A percentile compares a stretch with the other conserved stretches of the same genome.
Conservation (phyloP, 2,113 vertebrate species). For the Microcebus murinus region DNA sequence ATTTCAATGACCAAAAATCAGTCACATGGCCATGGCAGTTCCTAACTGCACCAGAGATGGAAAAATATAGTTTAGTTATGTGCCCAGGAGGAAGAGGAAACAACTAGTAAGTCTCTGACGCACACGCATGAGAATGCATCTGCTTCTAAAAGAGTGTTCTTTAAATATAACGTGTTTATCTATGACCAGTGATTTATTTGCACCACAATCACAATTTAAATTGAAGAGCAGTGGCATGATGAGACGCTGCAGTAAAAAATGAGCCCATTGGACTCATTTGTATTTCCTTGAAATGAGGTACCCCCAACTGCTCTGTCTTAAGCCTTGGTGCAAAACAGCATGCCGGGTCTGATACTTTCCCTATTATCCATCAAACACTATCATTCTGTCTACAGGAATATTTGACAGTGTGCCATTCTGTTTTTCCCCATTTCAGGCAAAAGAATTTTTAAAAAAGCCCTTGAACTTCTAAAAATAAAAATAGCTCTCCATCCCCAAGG, state of each 20-base stretch:
- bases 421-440: not conserved
- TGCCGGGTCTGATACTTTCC: not conserved
- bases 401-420: slow-evolving; percentile 2
- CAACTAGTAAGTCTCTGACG: not conserved
- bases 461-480: slow-evolving; percentile 15
- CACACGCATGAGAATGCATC: not conserved
- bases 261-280: not conserved
- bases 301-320: not conserved
- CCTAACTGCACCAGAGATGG: not conserved
- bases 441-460: not conserved
- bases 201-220: not conserved
- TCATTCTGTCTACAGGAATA: not conserved
- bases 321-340: not conserved
- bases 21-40: not conserved
- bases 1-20: not conserved
- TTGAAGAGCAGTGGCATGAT: not conserved
- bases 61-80: not conserved
- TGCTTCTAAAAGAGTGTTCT: not conserved
- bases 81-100: not conserved
- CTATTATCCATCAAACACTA: not conserved
- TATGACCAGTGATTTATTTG: not conserved
- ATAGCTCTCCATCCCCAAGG: not conserved
- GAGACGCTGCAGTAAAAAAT: not conserved
- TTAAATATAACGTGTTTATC: not conserved
- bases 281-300: not conserved